Base-by-base conservation (phyloP, 92 coral and sea anemone genomes). In the Porites cylindrica region DNA sequence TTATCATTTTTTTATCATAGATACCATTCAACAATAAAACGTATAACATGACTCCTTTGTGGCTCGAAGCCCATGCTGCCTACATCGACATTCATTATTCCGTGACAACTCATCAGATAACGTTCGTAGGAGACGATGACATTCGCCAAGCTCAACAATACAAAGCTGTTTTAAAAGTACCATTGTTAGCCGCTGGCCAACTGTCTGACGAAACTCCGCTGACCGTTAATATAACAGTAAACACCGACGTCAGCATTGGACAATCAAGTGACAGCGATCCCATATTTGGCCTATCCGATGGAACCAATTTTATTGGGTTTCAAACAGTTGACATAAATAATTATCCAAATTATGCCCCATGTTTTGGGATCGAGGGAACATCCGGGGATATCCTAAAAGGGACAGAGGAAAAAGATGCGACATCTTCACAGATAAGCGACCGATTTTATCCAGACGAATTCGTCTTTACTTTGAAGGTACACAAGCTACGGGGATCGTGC, bases 221-320 rank as follows among this genome's bases (percentile, higher is more conserved):
- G 79, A 88, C 86, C 19, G 29, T 88, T 67, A 70, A 88, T 16
- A 88, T 88, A 70, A 78, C 78, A 10, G 80, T 83, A 7, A 70
- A 67, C 16, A 50, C 19, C 56, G 65, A 62, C 81, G 54, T 65
- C 66, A 75, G 29, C 17, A 76, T 84, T 8, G 85, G 68, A 14
- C n/a, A 59, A 72, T 18, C 58, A 20, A 2, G 0, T 3, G 87
- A 83, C 66, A 71, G 60, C 21, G 87, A 83, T 20, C 26, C 60
- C 52, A 72, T 43, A 4, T 80, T 51, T 81, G 91, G 91, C 18
- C 11, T 81, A 61, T 71, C 91, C 5, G 91, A 87, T 63, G 91
- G 82, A 2, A 52, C 7, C 6, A 64, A 51, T 26, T 87, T 80
- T 64, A 51, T 71, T 26, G 91, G 91, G n/a, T 80, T 80, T 9